Evolutionary conservation across 2,888 invertebrate species (phyloP).

Genomic region (Campoplex nolae): DNA sequence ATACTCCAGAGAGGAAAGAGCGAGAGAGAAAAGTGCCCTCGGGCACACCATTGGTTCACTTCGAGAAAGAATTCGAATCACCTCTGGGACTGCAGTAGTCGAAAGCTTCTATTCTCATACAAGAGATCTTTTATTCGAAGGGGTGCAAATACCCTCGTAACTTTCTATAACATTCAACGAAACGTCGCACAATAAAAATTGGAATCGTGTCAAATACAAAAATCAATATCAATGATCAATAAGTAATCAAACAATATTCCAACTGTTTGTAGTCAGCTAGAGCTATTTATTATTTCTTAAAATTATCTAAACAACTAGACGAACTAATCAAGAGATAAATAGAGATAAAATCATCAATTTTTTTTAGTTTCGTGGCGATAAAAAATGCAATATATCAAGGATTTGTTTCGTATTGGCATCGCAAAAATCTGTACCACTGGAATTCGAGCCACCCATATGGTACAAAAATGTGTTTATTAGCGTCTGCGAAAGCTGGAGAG

Average conservation of each 20-base stretch:
- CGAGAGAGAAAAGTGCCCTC: slow-evolving; percentile 24
- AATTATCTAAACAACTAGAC: neutral
- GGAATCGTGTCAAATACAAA: neutral
- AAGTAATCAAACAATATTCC: neutral
- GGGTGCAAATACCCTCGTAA: slow-evolving; percentile 10
- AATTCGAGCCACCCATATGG: slow-evolving; percentile 1
- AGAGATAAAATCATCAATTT: neutral
- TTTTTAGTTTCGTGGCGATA: neutral
- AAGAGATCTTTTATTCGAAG: slow-evolving; percentile 23
- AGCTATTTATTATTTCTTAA: neutral
- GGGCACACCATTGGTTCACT: slow-evolving; percentile 38
- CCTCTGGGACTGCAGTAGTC: slow-evolving; percentile 37
- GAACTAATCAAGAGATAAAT: neutral
- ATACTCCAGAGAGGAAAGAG: slow-evolving; percentile 10
- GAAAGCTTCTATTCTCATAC: slow-evolving; percentile 34
- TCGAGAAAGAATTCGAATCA: slow-evolving; percentile 42
- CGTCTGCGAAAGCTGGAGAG: slow-evolving; percentile 21
- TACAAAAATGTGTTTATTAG: slow-evolving; percentile 28
- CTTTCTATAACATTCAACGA: slow-evolving; percentile 9
- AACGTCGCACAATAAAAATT: neutral
- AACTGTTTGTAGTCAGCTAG: neutral
- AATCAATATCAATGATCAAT: neutral
- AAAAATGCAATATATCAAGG: neutral
- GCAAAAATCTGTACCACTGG: neutral
- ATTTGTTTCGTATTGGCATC: slow-evolving; percentile 4